These are phyloP conservation scores for Laothoe populi DNA, from an alignment of 2,888 invertebrate species.

Conservation along the genomic window DNA sequence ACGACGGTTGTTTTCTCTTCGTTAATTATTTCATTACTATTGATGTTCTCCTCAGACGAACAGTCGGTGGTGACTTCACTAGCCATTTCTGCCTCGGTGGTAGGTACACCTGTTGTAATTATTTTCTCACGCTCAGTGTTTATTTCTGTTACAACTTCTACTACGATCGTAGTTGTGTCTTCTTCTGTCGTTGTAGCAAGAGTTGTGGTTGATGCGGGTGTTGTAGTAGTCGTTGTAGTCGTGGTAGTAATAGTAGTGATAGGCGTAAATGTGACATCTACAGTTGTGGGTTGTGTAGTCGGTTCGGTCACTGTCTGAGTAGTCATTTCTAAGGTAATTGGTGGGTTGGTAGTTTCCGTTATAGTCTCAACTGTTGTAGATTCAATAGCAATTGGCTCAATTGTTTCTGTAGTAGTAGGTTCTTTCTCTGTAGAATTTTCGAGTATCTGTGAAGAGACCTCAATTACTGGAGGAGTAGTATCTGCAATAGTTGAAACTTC, in stretches of 20 bases:
- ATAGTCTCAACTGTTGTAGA: slow-evolving; percentile 33
- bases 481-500: slow-evolving; percentile 60
- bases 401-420: slow-evolving; percentile 28
- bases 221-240: slow-evolving; percentile 47
- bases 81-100: slow-evolving; percentile 40
- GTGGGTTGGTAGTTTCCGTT: slow-evolving; percentile 34
- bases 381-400: slow-evolving; percentile 35
- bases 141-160: slow-evolving; percentile 63
- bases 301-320: slow-evolving; percentile 39
- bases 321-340: slow-evolving; percentile 38
- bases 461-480: slow-evolving; percentile 58
- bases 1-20: slow-evolving; percentile 45
- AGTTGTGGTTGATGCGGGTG: slow-evolving; percentile 43
- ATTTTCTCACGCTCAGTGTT: slow-evolving; percentile 61
- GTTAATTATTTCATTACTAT: slow-evolving; percentile 69
- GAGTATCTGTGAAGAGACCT: slow-evolving; percentile 65
- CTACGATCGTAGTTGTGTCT: slow-evolving; percentile 60
- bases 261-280: slow-evolving; percentile 53
- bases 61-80: slow-evolving; percentile 41
- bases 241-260: slow-evolving; percentile 36
- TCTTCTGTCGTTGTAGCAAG: slow-evolving; percentile 47
- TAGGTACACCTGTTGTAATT: slow-evolving; percentile 43
- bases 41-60: slow-evolving; percentile 66
- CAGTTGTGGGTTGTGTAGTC: slow-evolving; percentile 46
- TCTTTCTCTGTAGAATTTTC: slow-evolving; percentile 46